Conservation (phyloP, 2,797 vertebrate species). For the Scarus forsteni region DNA sequence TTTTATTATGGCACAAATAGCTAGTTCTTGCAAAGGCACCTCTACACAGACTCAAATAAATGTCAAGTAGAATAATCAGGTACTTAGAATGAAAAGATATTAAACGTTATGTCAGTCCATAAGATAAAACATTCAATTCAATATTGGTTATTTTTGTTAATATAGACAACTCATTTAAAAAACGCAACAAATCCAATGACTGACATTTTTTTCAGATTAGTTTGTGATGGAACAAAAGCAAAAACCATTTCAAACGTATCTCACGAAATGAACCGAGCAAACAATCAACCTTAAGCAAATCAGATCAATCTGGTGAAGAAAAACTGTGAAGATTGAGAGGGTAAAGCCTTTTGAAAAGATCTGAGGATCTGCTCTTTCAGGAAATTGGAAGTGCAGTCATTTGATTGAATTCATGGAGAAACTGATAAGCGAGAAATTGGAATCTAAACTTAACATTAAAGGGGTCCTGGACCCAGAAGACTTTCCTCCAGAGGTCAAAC, state of each 20-base stretch:
- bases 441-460: not conserved
- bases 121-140: too few relatives aligned
- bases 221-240: not conserved
- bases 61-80: too few relatives aligned
- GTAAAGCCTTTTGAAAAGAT: not conserved
- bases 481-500: not conserved
- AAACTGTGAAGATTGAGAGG: slow-evolving; percentile 3
- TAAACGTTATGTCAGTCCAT: too few relatives aligned
- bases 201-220: too few relatives aligned
- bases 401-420: not conserved
- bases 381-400: not conserved
- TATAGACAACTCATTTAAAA: too few relatives aligned
- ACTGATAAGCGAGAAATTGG: not conserved
- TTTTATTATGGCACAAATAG: too few relatives aligned
- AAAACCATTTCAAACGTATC: not conserved
- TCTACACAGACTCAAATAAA: too few relatives aligned
- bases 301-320: not conserved
- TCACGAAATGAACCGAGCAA: not conserved
- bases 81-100: too few relatives aligned
- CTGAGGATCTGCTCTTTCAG: not conserved
- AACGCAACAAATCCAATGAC: too few relatives aligned
- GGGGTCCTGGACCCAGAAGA: not conserved
- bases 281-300: not conserved
- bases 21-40: too few relatives aligned
- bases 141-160: too few relatives aligned